Evolutionary conservation across 2,888 invertebrate genomes (phyloP).

Genomic region (Eubasilissa splendida): DNA sequence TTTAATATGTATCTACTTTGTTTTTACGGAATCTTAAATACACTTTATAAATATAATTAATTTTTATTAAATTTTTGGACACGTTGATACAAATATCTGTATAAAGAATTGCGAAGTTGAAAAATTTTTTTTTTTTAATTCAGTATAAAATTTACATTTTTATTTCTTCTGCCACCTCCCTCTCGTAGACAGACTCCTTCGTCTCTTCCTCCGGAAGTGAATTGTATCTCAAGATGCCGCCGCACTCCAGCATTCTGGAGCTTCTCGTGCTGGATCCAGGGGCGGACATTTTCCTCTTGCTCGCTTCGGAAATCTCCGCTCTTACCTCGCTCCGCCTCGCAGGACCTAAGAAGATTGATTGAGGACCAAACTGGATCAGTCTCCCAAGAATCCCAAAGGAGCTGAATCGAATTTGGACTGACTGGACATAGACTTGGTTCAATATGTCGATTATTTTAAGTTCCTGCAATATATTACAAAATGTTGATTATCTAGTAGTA

Average conservation of each 20-base stretch:
- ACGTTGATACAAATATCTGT: no score
- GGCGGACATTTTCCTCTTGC: constrained; percentile 4
- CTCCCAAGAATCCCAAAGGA: constrained; percentile 73
- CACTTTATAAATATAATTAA: no score
- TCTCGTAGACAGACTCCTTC: constrained; percentile 10
- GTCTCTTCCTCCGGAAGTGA: constrained; percentile 34
- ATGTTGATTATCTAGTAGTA: no score
- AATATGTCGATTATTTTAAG: constrained; percentile 76
- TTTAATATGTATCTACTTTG: no score
- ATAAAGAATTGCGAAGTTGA: background rate
- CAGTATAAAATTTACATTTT: constrained; percentile 7
- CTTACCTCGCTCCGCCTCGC: constrained; percentile 26
- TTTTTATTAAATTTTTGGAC: no score
- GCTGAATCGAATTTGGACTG: constrained; percentile 72
- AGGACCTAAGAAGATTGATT: constrained; percentile 65
- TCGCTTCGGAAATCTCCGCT: background rate
- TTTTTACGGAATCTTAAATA: no score
- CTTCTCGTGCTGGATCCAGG: background rate
- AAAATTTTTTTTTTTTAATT: background rate
- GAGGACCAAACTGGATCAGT: constrained; percentile 73
- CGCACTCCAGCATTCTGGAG: constrained; percentile 3
- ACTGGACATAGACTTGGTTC: constrained; percentile 73
- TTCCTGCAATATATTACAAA: constrained; percentile 64
- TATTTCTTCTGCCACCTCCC: constrained; percentile 35
- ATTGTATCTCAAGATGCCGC: constrained; percentile 14